phyloP scores from a whole-genome alignment of 2,797 vertebrate species.

The Rhinophrynus dorsalis region DNA sequence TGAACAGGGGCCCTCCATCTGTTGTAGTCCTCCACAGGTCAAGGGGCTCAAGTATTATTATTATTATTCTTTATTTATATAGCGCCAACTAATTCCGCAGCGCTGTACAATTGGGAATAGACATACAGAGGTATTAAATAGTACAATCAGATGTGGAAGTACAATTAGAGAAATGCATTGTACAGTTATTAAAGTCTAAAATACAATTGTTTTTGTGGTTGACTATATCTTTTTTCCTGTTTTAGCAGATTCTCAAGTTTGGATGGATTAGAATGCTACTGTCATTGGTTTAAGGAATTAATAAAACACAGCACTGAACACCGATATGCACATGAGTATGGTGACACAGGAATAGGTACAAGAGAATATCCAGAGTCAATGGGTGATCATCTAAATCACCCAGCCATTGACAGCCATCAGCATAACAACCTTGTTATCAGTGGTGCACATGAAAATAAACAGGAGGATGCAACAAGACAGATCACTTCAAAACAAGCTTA shows the following conservation, averaged over 20 bases:
- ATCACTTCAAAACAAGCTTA: slow-evolving; percentile 50
- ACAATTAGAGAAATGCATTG: no score
- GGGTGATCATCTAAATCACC: slow-evolving; percentile 40
- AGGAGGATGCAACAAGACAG: slow-evolving; percentile 51
- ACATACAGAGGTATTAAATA: no score
- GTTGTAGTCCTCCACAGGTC: no score
- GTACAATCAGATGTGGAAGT: no score
- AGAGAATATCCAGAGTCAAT: slow-evolving; percentile 54
- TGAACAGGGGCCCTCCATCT: no score
- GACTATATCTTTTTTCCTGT: slow-evolving; percentile 31
- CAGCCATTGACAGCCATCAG: slow-evolving; percentile 41
- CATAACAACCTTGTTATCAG: slow-evolving; percentile 53
- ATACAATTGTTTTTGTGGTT: no score
- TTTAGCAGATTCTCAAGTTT: slow-evolving; percentile 55
- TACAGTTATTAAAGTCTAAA: no score
- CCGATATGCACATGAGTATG: slow-evolving; percentile 76
- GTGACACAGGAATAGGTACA: slow-evolving; percentile 56
- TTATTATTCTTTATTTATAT: no score
- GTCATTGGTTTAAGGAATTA: slow-evolving; percentile 67
- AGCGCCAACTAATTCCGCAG: no score
- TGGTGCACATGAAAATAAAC: slow-evolving; percentile 53
- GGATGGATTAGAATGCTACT: slow-evolving; percentile 60
- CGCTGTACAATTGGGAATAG: no score
- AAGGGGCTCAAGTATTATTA: no score
- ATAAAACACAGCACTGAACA: slow-evolving; percentile 78